Conservation (phyloP, 2,113 vertebrate species). For the Mellivora capensis region DNA sequence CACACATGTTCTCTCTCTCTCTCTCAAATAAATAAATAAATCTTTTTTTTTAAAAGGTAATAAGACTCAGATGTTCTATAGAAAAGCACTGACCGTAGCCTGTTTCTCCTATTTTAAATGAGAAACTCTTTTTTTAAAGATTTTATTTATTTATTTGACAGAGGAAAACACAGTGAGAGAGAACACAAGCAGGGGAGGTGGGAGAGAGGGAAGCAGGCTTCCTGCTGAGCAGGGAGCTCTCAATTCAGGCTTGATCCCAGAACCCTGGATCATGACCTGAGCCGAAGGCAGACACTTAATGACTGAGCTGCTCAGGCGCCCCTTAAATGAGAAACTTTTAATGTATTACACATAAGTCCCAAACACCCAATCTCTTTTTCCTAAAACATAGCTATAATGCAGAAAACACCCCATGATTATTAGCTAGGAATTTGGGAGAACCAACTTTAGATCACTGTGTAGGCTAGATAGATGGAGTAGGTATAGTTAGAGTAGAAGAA, state of each 20-base stretch:
- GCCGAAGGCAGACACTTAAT: too few relatives aligned
- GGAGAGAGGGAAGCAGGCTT: too few relatives aligned
- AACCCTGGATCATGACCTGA: too few relatives aligned
- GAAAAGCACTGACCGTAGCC: neutral
- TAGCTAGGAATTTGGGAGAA: neutral
- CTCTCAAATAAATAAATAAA: neutral
- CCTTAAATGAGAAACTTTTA: neutral
- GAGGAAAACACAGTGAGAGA: too few relatives aligned
- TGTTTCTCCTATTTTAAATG: neutral
- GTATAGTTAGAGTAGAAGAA: neutral
- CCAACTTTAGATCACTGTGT: neutral
- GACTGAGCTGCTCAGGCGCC: too few relatives aligned
- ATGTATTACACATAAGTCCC: neutral
- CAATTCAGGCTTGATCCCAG: too few relatives aligned
- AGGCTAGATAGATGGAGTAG: neutral
- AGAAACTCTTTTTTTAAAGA: neutral
- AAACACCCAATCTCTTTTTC: neutral
- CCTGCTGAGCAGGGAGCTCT: too few relatives aligned
- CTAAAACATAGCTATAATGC: neutral
- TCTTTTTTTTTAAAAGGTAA: neutral
- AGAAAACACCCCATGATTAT: neutral
- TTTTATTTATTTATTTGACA: too few relatives aligned
- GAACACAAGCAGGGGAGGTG: too few relatives aligned
- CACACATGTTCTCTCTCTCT: neutral
- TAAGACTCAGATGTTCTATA: neutral